Evolutionary conservation across 2,888 invertebrate species (phyloP).

Genomic region (Carcina quercana): DNA sequence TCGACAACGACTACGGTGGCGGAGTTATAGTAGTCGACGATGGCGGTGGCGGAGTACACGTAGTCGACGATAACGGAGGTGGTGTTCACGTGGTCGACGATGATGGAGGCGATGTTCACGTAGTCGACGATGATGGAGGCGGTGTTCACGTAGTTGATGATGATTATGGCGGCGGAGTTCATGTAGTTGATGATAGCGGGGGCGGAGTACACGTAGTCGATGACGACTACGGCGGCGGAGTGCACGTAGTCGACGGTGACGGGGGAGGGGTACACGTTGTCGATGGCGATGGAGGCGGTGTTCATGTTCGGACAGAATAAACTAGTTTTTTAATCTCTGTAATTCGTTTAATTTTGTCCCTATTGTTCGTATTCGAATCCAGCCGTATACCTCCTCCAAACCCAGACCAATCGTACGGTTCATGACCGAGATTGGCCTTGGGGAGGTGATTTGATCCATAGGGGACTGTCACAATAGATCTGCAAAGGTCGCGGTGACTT

Average conservation of each 20-base stretch:
- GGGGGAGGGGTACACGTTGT: not conserved
- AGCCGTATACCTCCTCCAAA: too few species aligned
- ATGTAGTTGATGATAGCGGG: slow-evolving; percentile 7
- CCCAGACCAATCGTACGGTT: too few species aligned
- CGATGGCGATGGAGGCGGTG: too few species aligned
- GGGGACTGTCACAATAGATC: too few species aligned
- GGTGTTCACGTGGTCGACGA: slow-evolving; percentile 2
- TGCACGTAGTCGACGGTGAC: slow-evolving; percentile 6
- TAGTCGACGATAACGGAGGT: not conserved
- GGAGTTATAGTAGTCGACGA: not conserved
- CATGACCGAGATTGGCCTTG: too few species aligned
- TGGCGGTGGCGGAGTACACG: not conserved
- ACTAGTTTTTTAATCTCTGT: too few species aligned
- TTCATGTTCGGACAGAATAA: too few species aligned
- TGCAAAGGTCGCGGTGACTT: too few species aligned
- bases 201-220: slow-evolving; percentile 13
- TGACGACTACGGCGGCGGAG: slow-evolving; percentile 6
- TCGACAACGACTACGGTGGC: not conserved
- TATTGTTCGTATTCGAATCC: too few species aligned
- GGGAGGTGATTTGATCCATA: too few species aligned
- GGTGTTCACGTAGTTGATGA: slow-evolving; percentile 21
- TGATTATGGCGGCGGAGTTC: slow-evolving; percentile 1
- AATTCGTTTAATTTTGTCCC: too few species aligned
- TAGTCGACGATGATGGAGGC: slow-evolving; percentile 11
- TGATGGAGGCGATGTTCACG: slow-evolving; percentile 4